These are phyloP conservation scores for Cyclopterus lumpus DNA, from an alignment of 2,797 vertebrate species.

Conservation along the genomic window DNA sequence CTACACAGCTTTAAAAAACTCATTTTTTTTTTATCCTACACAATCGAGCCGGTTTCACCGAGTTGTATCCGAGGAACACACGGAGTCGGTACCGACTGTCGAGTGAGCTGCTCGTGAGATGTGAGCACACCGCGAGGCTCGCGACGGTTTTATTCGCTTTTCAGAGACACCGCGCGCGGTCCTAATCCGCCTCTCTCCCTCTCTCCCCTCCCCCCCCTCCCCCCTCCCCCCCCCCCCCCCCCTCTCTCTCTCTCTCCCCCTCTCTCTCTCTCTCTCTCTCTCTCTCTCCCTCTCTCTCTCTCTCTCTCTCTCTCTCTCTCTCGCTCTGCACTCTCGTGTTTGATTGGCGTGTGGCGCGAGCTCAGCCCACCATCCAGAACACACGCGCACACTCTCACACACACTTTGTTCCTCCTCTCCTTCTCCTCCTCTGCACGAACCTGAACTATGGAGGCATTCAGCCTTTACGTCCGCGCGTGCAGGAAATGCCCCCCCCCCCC, in stretches of 20 bases:
- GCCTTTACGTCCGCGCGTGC: background rate
- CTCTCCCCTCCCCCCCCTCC: conserved; percentile 9
- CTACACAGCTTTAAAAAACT: conserved; percentile 25
- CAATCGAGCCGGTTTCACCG: conserved; percentile 8
- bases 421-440: conserved; percentile 32
- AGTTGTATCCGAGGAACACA: conserved; percentile 34
- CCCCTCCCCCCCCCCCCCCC: conserved; percentile 27
- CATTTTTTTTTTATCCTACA: conserved; percentile 36
- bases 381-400: conserved; percentile 3
- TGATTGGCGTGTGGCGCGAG: conserved; percentile 81
- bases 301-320: background rate
- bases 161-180: conserved; percentile 67
- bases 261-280: conserved; percentile 31
- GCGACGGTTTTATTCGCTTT: conserved; percentile 78
- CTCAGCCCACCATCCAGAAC: conserved; percentile 75
- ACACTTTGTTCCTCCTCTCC: conserved; percentile 14
- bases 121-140: conserved; percentile 75
- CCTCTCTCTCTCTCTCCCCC: conserved; percentile 38
- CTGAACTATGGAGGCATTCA: background rate
- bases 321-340: conserved; percentile 42
- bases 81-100: conserved; percentile 2
- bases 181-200: conserved; percentile 55
- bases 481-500: background rate
- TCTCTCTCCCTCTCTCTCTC: conserved; percentile 4
- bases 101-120: conserved; percentile 52